Evolutionary conservation across 2,113 vertebrate genomes (phyloP), one percentile per base, ranked within the genome.

Genomic region (Pomatorhinus ruficollis): DNA sequence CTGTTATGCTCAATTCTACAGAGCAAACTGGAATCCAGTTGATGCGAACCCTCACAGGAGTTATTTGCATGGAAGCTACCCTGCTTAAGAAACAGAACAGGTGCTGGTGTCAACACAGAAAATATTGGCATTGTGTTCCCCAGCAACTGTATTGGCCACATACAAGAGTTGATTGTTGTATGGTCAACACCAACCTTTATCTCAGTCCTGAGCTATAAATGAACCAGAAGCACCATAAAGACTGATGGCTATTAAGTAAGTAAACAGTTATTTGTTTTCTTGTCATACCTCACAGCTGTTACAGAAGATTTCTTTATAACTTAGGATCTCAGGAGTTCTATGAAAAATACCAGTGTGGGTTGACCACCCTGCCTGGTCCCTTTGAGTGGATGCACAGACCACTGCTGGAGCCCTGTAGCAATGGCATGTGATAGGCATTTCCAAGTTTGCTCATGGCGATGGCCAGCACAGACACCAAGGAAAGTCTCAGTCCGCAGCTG

Each of bases 81-180:
- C 89, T 63, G 60, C 47, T 85, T 92, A 82, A 86, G 63, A 89
- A 84, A 87, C 49, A 92, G 60, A 97, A 87, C 91, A 97, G 91
- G 52, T 88, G 95, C 66, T 86, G 68, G 61, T 89, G 68, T 76
- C 83, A 90, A 83, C 42, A 85, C 2, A 15, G 84, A 96, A 81
- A 96, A 94, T 70, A 95, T 65, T 87, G 93, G 92, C 61, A 87
- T 45, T 90, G 53, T 83, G 94, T 96, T 97, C 95, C 94, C 86
- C 94, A 95, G 95, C 92, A 97, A 97, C 87, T 44, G 80, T 75
- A 93, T 78, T 89, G 80, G 84, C 77, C 9, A 17, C 78, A 78
- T 84, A 57, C 31, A 66, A 90, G 64, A 89, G 57, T 52, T 95
- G 85, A 90, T 54, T 94, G 92, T 97, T 92, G 33, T 75, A 69